Evolutionary conservation across 2,888 invertebrate genomes (phyloP).

Genomic region (Eupithecia abbreviata): DNA sequence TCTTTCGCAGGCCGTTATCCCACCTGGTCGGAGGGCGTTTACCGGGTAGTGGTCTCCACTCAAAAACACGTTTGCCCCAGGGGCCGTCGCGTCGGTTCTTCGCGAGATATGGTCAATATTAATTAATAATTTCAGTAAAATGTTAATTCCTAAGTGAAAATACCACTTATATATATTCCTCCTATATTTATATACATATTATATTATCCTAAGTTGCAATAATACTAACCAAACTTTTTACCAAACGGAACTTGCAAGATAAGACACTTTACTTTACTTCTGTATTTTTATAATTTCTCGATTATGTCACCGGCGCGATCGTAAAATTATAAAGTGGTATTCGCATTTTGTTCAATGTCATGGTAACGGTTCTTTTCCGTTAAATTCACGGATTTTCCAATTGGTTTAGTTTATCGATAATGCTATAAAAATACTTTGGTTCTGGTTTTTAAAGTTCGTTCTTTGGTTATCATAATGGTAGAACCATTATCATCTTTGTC

Average conservation of each 20-base stretch:
- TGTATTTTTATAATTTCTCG: conserved; percentile 30
- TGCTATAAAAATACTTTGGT: background rate
- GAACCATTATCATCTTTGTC: background rate
- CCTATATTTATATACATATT: too few relatives aligned
- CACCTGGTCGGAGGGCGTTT: too few relatives aligned
- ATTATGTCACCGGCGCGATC: conserved; percentile 34
- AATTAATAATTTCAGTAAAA: too few relatives aligned
- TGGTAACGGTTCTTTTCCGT: conserved; percentile 27
- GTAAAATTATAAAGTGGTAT: conserved; percentile 40
- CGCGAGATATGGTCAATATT: too few relatives aligned
- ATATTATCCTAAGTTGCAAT: background rate
- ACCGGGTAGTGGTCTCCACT: too few relatives aligned
- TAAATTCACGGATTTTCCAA: conserved; percentile 15
- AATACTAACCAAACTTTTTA: background rate
- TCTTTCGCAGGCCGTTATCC: too few relatives aligned
- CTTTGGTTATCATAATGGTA: background rate
- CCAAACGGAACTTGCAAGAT: background rate
- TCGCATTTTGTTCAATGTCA: conserved; percentile 25
- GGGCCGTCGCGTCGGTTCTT: too few relatives aligned
- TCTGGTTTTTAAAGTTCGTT: background rate
- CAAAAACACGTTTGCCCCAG: too few relatives aligned
- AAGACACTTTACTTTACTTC: background rate
- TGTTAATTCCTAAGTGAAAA: too few relatives aligned
- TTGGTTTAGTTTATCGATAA: background rate
- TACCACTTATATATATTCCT: too few relatives aligned